Evolutionary conservation across 2,113 vertebrate genomes (phyloP).

Genomic region (Sciurus niger): DNA sequence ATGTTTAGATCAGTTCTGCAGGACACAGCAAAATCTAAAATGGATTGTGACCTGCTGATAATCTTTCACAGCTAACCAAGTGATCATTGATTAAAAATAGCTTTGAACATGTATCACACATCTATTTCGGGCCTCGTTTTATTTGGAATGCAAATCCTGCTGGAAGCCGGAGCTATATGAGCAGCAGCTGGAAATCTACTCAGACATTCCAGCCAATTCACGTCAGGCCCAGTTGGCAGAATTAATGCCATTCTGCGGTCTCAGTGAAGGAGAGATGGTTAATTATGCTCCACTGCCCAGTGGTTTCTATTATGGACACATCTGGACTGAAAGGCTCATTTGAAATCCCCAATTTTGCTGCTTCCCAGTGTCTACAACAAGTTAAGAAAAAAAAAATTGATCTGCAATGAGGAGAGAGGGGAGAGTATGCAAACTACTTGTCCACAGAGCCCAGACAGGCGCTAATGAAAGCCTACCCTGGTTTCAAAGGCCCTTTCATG

Average conservation of each 20-base stretch:
- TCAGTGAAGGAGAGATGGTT: conserved; percentile 70
- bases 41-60: conserved; percentile 77
- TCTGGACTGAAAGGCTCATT: conserved; percentile 76
- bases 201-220: conserved; percentile 81
- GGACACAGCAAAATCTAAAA: conserved; percentile 74
- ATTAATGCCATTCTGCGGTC: conserved; percentile 75
- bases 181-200: conserved; percentile 85
- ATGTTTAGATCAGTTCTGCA: conserved; percentile 53
- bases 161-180: conserved; percentile 74
- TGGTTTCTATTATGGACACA: conserved; percentile 81
- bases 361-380: conserved; percentile 59
- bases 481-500: conserved; percentile 65
- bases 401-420: conserved; percentile 27
- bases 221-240: conserved; percentile 76
- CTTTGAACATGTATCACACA: conserved; percentile 74
- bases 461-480: conserved; percentile 40
- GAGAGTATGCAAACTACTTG: not conserved
- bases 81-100: conserved; percentile 86
- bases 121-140: conserved; percentile 81
- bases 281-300: conserved; percentile 82
- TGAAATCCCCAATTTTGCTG: conserved; percentile 69
- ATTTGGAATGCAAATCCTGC: conserved; percentile 85
- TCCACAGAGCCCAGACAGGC: not conserved
- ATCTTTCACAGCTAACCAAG: conserved; percentile 80
- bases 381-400: conserved; percentile 52